These are phyloP conservation scores for Copsychus sechellarum DNA, from an alignment of 2,113 vertebrate genomes.

Conservation along the genomic window DNA sequence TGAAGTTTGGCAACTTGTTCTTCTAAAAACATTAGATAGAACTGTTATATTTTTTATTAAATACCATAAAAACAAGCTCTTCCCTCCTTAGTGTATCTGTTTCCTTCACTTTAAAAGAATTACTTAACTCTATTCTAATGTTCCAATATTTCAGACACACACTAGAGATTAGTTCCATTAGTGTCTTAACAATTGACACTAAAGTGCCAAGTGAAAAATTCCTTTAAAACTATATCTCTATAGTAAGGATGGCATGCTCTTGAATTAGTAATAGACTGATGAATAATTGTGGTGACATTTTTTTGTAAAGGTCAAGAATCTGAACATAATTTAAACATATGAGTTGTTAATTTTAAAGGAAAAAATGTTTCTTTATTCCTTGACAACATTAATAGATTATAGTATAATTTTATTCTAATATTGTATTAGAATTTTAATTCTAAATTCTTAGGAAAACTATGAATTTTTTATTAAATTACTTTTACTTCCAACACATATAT, in stretches of 20 bases:
- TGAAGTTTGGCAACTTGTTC: background rate
- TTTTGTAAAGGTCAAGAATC: background rate
- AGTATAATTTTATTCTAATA: background rate
- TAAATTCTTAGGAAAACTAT: background rate
- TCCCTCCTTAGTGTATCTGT: background rate
- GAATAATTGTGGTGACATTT: background rate
- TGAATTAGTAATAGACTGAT: background rate
- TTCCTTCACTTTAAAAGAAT: background rate
- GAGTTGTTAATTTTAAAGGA: background rate
- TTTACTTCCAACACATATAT: background rate
- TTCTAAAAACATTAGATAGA: background rate
- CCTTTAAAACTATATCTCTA: background rate
- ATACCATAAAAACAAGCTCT: background rate
- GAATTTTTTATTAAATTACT: background rate
- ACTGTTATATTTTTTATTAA: background rate
- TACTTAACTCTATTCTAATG: background rate
- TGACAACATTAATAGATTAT: background rate
- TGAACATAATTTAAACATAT: background rate
- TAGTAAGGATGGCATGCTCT: background rate
- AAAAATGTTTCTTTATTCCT: background rate
- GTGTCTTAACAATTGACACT: background rate
- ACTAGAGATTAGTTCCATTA: background rate
- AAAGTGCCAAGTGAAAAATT: background rate
- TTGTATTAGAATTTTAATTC: background rate
- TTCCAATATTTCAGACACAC: background rate